Base-by-base conservation (phyloP, 2,113 vertebrate species). In the Catagonus wagneri region DNA sequence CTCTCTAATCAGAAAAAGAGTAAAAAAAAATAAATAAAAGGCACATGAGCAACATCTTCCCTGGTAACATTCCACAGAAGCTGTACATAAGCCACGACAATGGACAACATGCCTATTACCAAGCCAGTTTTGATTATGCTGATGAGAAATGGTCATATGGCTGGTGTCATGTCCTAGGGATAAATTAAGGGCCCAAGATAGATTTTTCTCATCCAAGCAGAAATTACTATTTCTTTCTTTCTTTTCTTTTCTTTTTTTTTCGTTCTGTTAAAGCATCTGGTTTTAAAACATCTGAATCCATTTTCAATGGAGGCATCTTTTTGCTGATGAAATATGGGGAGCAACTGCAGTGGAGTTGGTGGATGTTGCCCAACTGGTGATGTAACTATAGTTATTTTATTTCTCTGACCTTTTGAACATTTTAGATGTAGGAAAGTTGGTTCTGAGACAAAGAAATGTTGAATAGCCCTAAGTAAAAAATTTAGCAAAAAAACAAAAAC, bases 241-340 rank as follows among this genome's bases (percentile, higher is more conserved):
- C n/a, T n/a, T n/a, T n/a, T n/a, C n/a, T n/a, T n/a, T 52, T 76
- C 15, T 3, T 74, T 61, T 61, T 32, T 6, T 54, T 74, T 60
- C 61, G 60, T n/a, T n/a, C 25, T 20, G 60, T 58, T 79, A 66
- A 79, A n/a, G 22, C 13, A 71, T 56, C n/a, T n/a, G 54, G 12
- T 75, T 89, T 92, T 52, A 80, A 94, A 96, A 84, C 52, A 75
- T 54, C 50, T 61, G 36, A 80, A 93, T 66, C 58, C 25, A 65
- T 88, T 96, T 90, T 90, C 58, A 84, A n/a, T 12, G 7, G 54
- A 93, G 8, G 20, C 11, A 34, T 71, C 39, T 58, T 6, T 74
- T 56, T 66, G 78, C 60, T n/a, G 23, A 69, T 54, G 52, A 81
- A 76, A 56, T 80, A 50, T 10, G 68, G 80, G 6, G 10, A 69